A percentile compares a stretch with the other conserved stretches of the same genome.
Conservation (phyloP, 2,113 vertebrate species). For the Limnothrissa miodon region DNA sequence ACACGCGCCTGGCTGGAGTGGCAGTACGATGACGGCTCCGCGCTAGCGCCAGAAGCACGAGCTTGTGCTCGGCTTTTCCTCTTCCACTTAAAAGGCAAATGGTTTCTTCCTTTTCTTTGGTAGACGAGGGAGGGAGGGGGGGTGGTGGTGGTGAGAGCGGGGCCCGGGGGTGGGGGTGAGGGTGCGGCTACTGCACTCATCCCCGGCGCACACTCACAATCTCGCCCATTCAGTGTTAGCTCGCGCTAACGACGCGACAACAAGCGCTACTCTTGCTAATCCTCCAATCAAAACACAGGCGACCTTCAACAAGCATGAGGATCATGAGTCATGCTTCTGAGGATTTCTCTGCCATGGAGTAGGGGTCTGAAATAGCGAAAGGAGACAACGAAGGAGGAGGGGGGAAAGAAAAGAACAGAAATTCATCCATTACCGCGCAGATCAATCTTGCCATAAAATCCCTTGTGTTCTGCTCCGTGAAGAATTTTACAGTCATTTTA, state of each 20-base stretch:
- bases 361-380: background rate
- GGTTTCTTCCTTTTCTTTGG: background rate
- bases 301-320: background rate
- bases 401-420: background rate
- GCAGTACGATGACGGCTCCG: background rate
- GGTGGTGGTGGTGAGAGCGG: background rate
- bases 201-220: background rate
- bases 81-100: background rate
- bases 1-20: background rate
- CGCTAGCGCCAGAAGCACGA: background rate
- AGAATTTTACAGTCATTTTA: conserved; percentile 13
- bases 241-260: background rate
- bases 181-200: background rate
- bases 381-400: background rate
- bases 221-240: background rate
- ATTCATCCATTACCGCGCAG: background rate
- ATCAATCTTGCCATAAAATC: conserved; percentile 16
- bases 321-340: background rate
- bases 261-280: background rate
- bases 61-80: background rate
- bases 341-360: background rate
- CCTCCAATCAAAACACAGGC: conserved; percentile 7
- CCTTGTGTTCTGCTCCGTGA: background rate
- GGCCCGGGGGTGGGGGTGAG: background rate
- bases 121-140: too few species aligned